Base-by-base conservation (phyloP, 2,888 invertebrate genomes). In the Gnatocerus cornutus region DNA sequence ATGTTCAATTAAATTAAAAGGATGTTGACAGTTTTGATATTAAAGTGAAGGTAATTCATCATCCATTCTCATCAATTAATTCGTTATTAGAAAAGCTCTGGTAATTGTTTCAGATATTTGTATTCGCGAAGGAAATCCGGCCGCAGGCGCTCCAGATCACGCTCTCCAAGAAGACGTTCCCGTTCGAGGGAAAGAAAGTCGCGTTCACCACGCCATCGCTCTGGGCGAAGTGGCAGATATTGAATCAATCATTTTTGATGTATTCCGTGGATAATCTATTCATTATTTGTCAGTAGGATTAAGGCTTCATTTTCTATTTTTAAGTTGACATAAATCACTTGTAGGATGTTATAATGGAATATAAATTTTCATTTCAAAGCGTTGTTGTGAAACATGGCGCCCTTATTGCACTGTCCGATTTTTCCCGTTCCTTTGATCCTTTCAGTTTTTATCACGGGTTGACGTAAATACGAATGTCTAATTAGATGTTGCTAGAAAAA, bases 71-170 rank as follows among this genome's bases (percentile, higher is more conserved):
- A 33, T 21, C 33, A 41, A 27, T 41, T 41, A 13, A 27, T 39
- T 21, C 8, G 27, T 3, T 4, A 37, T 52, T 52, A 37, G 12
- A 43, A 27, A 56, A 39, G 8, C 16, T 73, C 16, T 8, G 14
- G 46, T n/a, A 16, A 10, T 50, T 69, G 56, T 81, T 84, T 1
- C 82, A 89, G 90, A 81, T 90, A 93, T 84, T 83, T 93, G 79
- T 92, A 94, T 85, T 91, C 93, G 52, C 89, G 93, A 9, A 90
- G 93, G 73, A 87, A 90, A 74, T 86, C 87, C 43, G 87, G 87
- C 73, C 82, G 85, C 56, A 81, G 88, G 37, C 86, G 90, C 71
- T 90, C 90, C 27, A 87, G 90, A 72, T 90, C 90, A 0, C 88
- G 90, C 52, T 90, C 90, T 3, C 84, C 84, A 58, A 77, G 85